phyloP scores from a whole-genome alignment of 1,140 invertebrate genomes.

The Lucilia sericata region DNA sequence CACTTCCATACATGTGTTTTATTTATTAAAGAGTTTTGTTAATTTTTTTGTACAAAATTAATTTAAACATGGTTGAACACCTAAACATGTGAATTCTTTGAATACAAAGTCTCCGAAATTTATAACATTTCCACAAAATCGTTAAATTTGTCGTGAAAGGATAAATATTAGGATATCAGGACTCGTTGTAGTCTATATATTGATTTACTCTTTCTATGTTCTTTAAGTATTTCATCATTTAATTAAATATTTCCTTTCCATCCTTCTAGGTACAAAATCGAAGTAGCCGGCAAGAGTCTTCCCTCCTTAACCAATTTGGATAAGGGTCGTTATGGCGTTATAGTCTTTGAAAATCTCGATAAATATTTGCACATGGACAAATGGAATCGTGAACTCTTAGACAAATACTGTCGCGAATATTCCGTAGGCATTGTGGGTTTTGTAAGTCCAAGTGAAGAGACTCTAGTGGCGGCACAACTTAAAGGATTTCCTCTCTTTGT shows the following conservation, averaged over 20 bases:
- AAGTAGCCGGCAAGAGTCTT: constrained; percentile 90
- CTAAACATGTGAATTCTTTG: no score
- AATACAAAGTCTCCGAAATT: no score
- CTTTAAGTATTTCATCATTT: neutral
- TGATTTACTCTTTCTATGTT: neutral
- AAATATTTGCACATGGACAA: constrained; percentile 97
- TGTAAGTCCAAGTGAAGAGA: constrained; percentile 87
- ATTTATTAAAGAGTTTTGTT: neutral
- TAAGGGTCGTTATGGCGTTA: constrained; percentile 94
- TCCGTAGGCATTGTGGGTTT: constrained; percentile 97
- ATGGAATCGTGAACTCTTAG: constrained; percentile 95
- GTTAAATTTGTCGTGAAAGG: no score
- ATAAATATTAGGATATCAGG: no score
- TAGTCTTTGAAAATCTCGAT: constrained; percentile 97
- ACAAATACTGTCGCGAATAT: constrained; percentile 97
- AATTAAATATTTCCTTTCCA: constrained; percentile 41
- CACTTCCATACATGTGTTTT: neutral
- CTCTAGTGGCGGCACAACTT: constrained; percentile 85
- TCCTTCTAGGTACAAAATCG: constrained; percentile 87
- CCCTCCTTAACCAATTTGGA: constrained; percentile 94
- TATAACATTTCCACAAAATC: no score
- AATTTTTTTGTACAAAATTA: neutral
- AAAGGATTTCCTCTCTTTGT: constrained; percentile 93
- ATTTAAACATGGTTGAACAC: constrained; percentile 10
- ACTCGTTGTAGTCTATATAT: no score